A percentile compares a stretch with the other conserved stretches of the same genome.
Evolutionary conservation across 2,888 invertebrate species (phyloP).

Genomic region (Homarus gammarus): DNA sequence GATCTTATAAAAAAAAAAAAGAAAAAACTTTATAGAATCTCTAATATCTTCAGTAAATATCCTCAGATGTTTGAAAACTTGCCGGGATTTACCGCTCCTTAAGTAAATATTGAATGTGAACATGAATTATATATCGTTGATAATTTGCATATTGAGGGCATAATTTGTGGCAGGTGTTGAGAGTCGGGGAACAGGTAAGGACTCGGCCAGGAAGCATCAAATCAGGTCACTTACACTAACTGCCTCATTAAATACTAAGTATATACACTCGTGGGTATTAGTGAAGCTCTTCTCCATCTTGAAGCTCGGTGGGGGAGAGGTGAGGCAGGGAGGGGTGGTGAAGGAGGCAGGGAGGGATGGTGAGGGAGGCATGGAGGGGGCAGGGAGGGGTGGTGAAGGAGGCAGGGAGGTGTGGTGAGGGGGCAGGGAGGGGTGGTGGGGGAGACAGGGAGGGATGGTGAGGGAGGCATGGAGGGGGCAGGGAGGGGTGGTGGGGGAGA

Average conservation of each 20-base stretch:
- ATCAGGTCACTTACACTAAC: background rate
- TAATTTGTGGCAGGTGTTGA: background rate
- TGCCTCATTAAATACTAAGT: background rate
- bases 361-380: too few relatives aligned
- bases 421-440: too few relatives aligned
- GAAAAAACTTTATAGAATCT: background rate
- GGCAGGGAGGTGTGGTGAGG: too few relatives aligned
- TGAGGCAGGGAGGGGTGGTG: background rate
- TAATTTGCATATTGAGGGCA: slow-evolving; percentile 8
- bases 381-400: too few relatives aligned
- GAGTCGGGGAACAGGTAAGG: background rate
- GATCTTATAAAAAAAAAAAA: background rate
- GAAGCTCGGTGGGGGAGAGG: background rate
- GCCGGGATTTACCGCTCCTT: background rate
- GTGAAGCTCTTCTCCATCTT: background rate
- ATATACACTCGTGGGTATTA: background rate
- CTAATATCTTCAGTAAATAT: slow-evolving; percentile 8
- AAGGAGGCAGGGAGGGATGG: too few relatives aligned
- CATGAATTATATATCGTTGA: slow-evolving; percentile 2
- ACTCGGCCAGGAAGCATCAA: background rate
- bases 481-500: too few relatives aligned
- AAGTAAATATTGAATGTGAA: background rate
- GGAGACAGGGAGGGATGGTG: too few relatives aligned
- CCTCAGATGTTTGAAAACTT: background rate
- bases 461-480: too few relatives aligned